Evolutionary conservation across 2,888 invertebrate species (phyloP).

Genomic region (Schizaphis graminum): DNA sequence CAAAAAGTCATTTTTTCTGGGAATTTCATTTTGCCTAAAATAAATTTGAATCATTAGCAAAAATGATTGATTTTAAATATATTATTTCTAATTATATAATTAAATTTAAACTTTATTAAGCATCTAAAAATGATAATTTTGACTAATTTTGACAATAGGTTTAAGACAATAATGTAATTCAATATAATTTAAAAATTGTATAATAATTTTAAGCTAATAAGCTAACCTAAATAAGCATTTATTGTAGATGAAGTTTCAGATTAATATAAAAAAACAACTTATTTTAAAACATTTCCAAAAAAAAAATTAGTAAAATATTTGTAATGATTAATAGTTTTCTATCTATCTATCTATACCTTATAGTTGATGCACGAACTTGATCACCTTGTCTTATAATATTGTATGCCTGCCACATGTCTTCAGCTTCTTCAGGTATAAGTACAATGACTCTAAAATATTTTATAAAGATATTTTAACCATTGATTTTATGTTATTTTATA

Average conservation of each 20-base stretch:
- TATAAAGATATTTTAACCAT: neutral
- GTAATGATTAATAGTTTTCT: neutral
- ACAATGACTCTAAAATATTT: conserved; percentile 78
- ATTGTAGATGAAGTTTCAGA: too few species aligned
- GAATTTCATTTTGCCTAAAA: neutral
- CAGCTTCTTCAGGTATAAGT: conserved; percentile 94
- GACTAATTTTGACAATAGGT: neutral
- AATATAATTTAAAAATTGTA: too few species aligned
- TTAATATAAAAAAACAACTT: too few species aligned
- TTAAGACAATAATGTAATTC: too few species aligned
- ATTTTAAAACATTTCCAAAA: neutral
- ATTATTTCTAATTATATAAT: neutral
- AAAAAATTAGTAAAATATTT: neutral
- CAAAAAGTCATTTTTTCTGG: neutral
- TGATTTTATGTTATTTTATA: neutral
- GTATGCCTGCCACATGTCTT: conserved; percentile 99
- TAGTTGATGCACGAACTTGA: conserved; percentile 89
- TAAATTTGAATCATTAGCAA: neutral
- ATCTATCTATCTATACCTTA: conserved; percentile 76
- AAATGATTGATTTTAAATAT: neutral
- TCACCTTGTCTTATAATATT: conserved; percentile 94
- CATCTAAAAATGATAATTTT: neutral
- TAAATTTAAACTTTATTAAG: neutral
- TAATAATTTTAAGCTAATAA: too few species aligned
- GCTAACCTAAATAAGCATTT: too few species aligned